Evolutionary conservation across 2,113 vertebrate genomes (phyloP).

Genomic region (Aleadryas rufinucha): DNA sequence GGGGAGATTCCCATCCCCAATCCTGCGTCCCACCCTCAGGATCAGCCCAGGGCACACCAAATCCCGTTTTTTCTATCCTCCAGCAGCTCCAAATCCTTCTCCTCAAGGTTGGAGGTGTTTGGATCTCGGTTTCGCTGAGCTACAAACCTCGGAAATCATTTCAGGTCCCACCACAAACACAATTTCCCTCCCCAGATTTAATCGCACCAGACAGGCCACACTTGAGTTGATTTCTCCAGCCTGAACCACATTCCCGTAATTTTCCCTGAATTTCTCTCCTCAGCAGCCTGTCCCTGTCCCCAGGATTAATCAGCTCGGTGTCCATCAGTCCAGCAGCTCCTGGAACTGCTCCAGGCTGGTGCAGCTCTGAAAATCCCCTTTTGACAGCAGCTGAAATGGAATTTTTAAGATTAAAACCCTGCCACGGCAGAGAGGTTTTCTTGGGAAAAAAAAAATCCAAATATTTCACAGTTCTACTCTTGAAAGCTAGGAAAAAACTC

Average conservation of each 20-base stretch:
- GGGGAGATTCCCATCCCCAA: not conserved
- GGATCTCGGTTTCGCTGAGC: not conserved
- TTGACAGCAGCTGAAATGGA: not conserved
- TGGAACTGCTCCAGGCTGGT: not conserved
- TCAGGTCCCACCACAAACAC: not conserved
- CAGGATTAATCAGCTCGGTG: not conserved
- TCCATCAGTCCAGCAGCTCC: not conserved
- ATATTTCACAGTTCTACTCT: not conserved
- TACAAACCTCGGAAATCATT: not conserved
- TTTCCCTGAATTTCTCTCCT: not conserved
- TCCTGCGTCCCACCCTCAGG: not conserved
- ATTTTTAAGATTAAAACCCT: not conserved
- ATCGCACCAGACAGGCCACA: fast-evolving
- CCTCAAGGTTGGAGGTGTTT: not conserved
- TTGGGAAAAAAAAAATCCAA: not conserved
- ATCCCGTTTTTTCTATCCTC: not conserved
- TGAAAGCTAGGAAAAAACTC: not conserved
- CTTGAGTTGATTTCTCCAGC: not conserved
- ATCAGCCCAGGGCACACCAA: not conserved
- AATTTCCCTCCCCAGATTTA: not conserved
- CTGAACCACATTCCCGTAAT: not conserved
- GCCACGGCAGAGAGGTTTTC: not conserved
- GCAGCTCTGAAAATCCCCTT: not conserved
- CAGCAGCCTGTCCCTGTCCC: not conserved
- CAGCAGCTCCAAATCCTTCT: not conserved